These are phyloP conservation scores for Cryptus viduatorius DNA, from an alignment of 2,888 invertebrate species.

Conservation along the genomic window DNA sequence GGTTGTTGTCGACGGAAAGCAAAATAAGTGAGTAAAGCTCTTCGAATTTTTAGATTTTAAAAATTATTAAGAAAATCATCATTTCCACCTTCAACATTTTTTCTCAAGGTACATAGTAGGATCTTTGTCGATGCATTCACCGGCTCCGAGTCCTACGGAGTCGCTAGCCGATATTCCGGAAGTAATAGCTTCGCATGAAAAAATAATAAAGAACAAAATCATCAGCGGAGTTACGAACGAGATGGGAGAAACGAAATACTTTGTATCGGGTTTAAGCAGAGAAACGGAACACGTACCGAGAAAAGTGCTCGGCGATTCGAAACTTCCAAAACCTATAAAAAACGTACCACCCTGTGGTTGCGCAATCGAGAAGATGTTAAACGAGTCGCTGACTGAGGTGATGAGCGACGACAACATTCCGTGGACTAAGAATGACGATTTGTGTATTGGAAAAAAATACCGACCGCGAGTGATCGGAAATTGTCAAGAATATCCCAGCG, in stretches of 20 bases:
- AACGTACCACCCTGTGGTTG: constrained; percentile 80
- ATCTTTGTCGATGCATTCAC: constrained; percentile 77
- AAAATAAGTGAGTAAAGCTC: constrained; percentile 68
- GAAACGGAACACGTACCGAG: constrained; percentile 71
- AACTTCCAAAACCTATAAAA: constrained; percentile 54
- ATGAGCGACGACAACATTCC: constrained; percentile 74
- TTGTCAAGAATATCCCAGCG: constrained; percentile 72
- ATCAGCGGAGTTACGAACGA: constrained; percentile 72
- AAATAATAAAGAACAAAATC: constrained; percentile 66
- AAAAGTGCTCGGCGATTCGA: constrained; percentile 54
- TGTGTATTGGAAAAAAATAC: constrained; percentile 77
- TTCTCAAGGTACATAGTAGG: constrained; percentile 75
- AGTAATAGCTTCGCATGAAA: constrained; percentile 75
- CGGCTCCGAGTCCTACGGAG: constrained; percentile 73
- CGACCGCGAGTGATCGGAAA: constrained; percentile 70
- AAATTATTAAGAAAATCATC: background rate
- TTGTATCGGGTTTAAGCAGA: constrained; percentile 73
- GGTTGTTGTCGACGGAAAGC: constrained; percentile 70
- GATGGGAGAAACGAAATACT: constrained; percentile 71
- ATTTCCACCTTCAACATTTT: background rate
- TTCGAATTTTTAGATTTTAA: background rate
- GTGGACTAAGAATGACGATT: constrained; percentile 67
- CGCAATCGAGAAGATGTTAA: constrained; percentile 72
- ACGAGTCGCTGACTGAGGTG: constrained; percentile 58
- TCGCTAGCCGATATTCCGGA: constrained; percentile 72